Evolutionary conservation across 1,140 invertebrate species (phyloP).

Genomic region (Cydia pomonella): DNA sequence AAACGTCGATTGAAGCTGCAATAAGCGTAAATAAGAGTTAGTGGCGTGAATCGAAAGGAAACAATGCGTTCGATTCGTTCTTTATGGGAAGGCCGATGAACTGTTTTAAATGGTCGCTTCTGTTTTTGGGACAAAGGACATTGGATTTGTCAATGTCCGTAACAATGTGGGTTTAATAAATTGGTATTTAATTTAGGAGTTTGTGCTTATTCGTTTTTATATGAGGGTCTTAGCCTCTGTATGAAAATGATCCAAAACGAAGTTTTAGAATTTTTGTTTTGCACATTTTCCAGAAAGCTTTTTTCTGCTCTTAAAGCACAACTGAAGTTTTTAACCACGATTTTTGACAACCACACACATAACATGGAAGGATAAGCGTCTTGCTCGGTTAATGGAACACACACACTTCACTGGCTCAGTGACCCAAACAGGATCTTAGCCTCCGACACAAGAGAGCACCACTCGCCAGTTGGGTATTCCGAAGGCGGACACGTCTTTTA

Average conservation of each 20-base stretch:
- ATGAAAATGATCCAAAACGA: neutral
- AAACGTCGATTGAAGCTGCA: neutral
- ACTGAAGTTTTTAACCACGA: too few relatives aligned
- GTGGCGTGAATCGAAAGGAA: constrained; percentile 1
- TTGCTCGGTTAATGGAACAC: too few relatives aligned
- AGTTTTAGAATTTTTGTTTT: neutral
- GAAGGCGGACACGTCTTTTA: too few relatives aligned
- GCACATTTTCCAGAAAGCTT: neutral
- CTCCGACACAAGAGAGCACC: too few relatives aligned
- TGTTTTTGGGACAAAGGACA: constrained; percentile 11
- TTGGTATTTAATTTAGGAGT: neutral
- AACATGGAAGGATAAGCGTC: too few relatives aligned
- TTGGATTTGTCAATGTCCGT: constrained; percentile 7
- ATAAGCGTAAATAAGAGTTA: constrained; percentile 14
- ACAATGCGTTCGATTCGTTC: constrained; percentile 22
- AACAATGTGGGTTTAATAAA: constrained; percentile 13
- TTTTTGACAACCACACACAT: too few relatives aligned
- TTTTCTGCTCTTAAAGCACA: too few relatives aligned
- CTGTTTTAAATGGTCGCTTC: constrained; percentile 18
- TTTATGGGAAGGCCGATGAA: constrained; percentile 14
- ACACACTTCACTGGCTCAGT: too few relatives aligned
- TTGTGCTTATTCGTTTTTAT: neutral
- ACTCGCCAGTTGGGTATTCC: too few relatives aligned
- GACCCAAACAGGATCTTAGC: too few relatives aligned
- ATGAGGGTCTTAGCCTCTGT: neutral